A percentile compares a stretch with the other conserved stretches of the same genome.
These are phyloP conservation scores for Promerops cafer DNA, from an alignment of 2,113 vertebrate genomes.

Conservation along the genomic window DNA sequence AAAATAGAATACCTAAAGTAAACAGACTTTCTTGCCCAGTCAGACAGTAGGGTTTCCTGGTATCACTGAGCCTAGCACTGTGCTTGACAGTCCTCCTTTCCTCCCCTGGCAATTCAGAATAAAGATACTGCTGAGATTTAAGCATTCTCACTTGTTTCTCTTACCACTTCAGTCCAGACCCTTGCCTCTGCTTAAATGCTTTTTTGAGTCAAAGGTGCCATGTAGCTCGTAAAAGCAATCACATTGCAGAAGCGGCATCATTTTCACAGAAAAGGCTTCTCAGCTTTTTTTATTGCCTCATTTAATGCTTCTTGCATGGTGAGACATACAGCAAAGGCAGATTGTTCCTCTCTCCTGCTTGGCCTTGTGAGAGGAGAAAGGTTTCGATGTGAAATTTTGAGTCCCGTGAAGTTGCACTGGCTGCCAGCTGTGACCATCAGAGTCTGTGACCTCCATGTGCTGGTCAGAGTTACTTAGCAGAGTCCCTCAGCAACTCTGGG, in stretches of 20 bases:
- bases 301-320: background rate
- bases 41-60: background rate
- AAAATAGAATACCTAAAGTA: background rate
- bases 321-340: background rate
- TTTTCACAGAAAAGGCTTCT: background rate
- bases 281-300: background rate
- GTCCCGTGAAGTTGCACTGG: background rate
- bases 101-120: background rate
- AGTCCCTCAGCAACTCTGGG: background rate
- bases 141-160: background rate
- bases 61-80: background rate
- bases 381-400: background rate
- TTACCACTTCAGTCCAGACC: background rate
- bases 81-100: background rate
- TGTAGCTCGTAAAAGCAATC: background rate
- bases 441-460: accelerated
- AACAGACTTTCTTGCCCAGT: background rate
- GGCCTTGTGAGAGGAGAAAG: background rate
- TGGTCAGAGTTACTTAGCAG: background rate
- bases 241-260: background rate
- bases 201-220: background rate
- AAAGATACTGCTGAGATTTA: background rate
- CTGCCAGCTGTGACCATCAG: accelerated
- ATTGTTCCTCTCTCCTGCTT: background rate
- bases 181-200: background rate